These are phyloP conservation scores for Neotoxoptera formosana DNA, from an alignment of 1,140 invertebrate genomes.

Conservation along the genomic window DNA sequence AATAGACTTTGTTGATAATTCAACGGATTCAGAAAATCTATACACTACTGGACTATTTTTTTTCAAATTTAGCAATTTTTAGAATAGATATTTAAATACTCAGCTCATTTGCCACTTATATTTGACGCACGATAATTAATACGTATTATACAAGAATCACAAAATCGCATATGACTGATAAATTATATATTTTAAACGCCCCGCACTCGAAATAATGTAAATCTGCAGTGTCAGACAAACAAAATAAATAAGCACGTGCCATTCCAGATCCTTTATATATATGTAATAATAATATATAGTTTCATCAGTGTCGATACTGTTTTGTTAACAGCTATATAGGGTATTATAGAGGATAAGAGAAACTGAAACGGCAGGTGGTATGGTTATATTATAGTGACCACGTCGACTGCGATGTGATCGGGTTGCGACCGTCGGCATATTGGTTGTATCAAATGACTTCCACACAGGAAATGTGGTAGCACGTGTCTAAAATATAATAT, in stretches of 20 bases:
- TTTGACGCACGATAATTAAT: neutral
- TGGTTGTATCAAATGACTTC: conserved; percentile 44
- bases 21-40: too few relatives aligned
- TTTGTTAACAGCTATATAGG: neutral
- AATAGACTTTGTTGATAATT: too few relatives aligned
- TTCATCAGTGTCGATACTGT: neutral
- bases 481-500: neutral
- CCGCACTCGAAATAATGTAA: neutral
- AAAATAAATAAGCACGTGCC: neutral
- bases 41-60: too few relatives aligned
- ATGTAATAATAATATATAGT: too few relatives aligned
- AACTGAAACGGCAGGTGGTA: conserved; percentile 53
- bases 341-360: neutral
- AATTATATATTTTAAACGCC: neutral
- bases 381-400: neutral
- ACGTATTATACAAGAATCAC: neutral
- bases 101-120: neutral
- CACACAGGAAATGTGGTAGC: conserved; percentile 47
- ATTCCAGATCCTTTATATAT: neutral
- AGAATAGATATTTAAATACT: neutral
- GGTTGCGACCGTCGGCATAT: neutral
- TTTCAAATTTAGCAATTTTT: neutral
- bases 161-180: neutral
- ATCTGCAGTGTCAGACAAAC: neutral
- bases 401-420: conserved; percentile 10